phyloP scores from a whole-genome alignment of 2,797 vertebrate species.

The Galago senegalensis region DNA sequence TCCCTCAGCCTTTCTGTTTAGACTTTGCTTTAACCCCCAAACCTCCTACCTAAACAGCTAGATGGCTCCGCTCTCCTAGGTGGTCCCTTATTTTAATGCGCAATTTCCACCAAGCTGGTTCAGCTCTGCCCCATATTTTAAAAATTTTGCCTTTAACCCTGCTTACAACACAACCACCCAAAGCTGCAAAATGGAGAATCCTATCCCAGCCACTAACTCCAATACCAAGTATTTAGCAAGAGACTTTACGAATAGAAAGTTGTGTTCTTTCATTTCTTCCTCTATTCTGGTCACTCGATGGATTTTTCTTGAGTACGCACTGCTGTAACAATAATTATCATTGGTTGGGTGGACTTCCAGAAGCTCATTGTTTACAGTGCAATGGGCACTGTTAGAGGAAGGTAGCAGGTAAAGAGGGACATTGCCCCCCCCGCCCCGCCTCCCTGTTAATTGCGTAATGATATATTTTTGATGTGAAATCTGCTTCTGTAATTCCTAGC shows the following conservation, averaged over 20 bases:
- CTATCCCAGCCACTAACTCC: not conserved
- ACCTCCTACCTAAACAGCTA: not conserved
- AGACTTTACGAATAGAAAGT: not conserved
- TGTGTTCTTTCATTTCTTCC: not conserved
- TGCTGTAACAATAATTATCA: not conserved
- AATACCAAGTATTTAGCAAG: constrained; percentile 27
- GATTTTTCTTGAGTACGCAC: not conserved
- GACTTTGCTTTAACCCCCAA: not conserved
- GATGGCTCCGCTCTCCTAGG: not conserved
- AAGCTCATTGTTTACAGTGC: not conserved
- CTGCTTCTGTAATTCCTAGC: not conserved
- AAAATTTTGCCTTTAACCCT: not conserved
- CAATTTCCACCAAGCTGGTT: constrained; percentile 16
- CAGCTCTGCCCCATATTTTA: constrained; percentile 42
- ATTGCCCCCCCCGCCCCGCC: no score
- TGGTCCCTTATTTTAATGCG: not conserved
- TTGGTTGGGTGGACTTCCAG: not conserved
- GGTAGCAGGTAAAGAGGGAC: not conserved
- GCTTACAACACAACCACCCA: not conserved
- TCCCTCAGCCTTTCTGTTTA: not conserved
- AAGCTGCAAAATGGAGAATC: not conserved
- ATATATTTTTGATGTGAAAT: constrained; percentile 2
- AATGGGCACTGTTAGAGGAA: not conserved
- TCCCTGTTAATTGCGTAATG: not conserved
- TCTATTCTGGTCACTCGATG: not conserved